Percentiles rank a stretch among this genome's conserved stretches.
phyloP scores from a whole-genome alignment of 2,113 vertebrate genomes.

The Hemicordylus capensis region DNA sequence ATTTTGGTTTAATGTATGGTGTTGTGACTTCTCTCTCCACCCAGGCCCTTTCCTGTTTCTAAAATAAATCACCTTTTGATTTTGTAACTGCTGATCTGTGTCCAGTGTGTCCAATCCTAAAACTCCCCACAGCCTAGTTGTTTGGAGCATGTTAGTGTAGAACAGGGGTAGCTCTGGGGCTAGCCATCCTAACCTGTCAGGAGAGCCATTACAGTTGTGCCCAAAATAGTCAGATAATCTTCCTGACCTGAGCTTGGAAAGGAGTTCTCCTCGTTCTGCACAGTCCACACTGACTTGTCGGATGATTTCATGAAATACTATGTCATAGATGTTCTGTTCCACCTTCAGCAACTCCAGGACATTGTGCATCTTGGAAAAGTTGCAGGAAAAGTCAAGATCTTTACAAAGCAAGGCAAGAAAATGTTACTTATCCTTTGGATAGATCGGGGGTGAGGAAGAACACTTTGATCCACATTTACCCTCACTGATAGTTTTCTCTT shows the following conservation, averaged over 20 bases:
- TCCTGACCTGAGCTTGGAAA: constrained; percentile 87
- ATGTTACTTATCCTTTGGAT: neutral
- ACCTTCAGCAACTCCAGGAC: constrained; percentile 80
- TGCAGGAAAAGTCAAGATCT: neutral
- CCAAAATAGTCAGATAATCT: neutral
- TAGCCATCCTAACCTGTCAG: too few species aligned
- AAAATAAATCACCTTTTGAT: too few species aligned
- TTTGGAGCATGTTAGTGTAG: too few species aligned
- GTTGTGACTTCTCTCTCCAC: too few species aligned
- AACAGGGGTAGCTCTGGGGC: too few species aligned
- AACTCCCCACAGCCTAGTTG: too few species aligned
- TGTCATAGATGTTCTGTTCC: constrained; percentile 91
- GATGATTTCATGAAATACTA: constrained; percentile 90
- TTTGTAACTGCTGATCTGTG: too few species aligned
- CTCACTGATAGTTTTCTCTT: too few species aligned
- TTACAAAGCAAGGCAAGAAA: neutral
- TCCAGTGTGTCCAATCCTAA: too few species aligned
- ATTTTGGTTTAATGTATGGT: too few species aligned
- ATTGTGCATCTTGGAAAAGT: constrained; percentile 81
- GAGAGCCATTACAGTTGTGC: too few species aligned
- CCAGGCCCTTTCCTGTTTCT: too few species aligned
- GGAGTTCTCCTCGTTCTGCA: constrained; percentile 86
- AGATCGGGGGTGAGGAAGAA: neutral
- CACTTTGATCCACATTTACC: neutral
- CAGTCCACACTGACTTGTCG: constrained; percentile 89